These are phyloP conservation scores for Trichosurus vulpecula DNA, from an alignment of 2,797 vertebrate genomes.

Conservation along the genomic window DNA sequence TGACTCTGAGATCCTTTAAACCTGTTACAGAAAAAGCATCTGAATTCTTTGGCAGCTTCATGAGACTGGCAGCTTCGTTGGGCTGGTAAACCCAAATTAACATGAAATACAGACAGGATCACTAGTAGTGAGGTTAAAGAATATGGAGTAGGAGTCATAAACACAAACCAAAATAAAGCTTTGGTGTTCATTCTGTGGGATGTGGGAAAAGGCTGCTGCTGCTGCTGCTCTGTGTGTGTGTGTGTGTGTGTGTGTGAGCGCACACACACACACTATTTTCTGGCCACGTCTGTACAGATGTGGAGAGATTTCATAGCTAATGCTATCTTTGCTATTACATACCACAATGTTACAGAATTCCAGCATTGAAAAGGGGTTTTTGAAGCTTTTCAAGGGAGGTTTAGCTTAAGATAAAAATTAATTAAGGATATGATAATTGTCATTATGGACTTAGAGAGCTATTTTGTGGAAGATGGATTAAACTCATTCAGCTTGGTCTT, in stretches of 20 bases:
- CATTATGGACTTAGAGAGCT: background rate
- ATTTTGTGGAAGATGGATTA: background rate
- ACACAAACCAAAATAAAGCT: background rate
- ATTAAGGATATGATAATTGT: background rate
- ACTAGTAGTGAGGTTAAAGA: background rate
- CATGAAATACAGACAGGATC: background rate
- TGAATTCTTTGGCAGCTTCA: background rate
- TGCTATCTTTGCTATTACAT: background rate
- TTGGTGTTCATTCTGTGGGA: background rate
- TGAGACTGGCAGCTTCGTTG: background rate
- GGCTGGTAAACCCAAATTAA: background rate
- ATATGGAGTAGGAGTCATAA: background rate
- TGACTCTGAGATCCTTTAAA: background rate
- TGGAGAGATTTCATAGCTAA: background rate
- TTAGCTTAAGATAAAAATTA: background rate
- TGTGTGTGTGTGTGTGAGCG: no score
- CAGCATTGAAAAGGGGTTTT: background rate
- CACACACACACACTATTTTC: background rate
- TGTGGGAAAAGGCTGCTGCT: background rate
- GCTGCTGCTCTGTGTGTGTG: background rate
- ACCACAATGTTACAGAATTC: background rate
- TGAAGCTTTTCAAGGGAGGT: background rate
- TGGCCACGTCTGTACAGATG: background rate
- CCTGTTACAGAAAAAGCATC: background rate
- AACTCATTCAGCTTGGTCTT: background rate